phyloP scores from a whole-genome alignment of 1,140 invertebrate genomes.

The Drosophila watanabei region DNA sequence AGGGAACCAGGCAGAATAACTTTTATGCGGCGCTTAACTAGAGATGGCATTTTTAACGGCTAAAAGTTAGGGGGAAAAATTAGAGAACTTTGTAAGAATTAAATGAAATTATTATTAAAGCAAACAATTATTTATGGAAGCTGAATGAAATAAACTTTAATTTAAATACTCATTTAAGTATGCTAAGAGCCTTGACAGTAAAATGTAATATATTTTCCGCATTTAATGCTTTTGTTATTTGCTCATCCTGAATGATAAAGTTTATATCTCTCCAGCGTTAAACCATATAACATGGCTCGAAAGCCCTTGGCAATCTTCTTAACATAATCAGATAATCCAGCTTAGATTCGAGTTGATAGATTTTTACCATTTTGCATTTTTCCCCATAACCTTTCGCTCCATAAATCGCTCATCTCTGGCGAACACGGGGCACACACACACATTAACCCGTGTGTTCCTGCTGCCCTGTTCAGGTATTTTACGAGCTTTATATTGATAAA shows the following conservation, averaged over 20 bases:
- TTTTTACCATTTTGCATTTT: not conserved
- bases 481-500: conserved; percentile 80
- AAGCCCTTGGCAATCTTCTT: conserved; percentile 6
- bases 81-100: not conserved
- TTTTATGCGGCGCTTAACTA: not conserved
- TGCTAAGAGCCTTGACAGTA: not conserved
- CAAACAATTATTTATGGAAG: not conserved
- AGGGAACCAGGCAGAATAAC: conserved; percentile 11
- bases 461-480: conserved; percentile 69
- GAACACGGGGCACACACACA: conserved; percentile 5
- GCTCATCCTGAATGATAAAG: no score
- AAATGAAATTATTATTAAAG: not conserved
- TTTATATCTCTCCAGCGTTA: not conserved
- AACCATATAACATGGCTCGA: not conserved
- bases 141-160: not conserved
- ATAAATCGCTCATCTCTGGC: conserved; percentile 47
- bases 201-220: not conserved
- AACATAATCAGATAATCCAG: conserved; percentile 25
- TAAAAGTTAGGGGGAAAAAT: not conserved
- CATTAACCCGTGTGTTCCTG: conserved; percentile 28
- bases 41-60: conserved; percentile 4
- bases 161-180: not conserved
- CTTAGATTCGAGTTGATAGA: conserved; percentile 10
- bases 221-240: not conserved
- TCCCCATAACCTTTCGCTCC: conserved; percentile 8